These are phyloP conservation scores for Lasioglossum pauxillum DNA, from an alignment of 2,888 invertebrate genomes.

Conservation along the genomic window DNA sequence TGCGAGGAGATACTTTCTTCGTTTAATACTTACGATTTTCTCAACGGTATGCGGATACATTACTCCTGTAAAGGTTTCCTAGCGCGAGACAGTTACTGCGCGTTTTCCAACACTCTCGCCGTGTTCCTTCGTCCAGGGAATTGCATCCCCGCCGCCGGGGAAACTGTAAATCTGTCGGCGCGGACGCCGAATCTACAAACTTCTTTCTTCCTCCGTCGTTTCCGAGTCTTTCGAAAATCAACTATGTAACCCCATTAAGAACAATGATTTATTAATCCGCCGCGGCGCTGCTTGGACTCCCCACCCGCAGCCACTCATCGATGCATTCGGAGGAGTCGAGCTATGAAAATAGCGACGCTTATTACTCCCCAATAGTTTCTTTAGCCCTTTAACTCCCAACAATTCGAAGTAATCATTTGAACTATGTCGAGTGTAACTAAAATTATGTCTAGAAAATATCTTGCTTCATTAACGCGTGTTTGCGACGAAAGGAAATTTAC, in stretches of 20 bases:
- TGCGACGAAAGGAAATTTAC: no score
- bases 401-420: no score
- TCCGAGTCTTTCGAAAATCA: background rate
- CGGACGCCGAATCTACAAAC: constrained; percentile 6
- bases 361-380: no score
- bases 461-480: no score
- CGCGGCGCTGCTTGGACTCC: background rate
- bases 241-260: background rate
- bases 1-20: constrained; percentile 65
- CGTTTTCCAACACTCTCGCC: constrained; percentile 65
- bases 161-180: constrained; percentile 34
- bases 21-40: constrained; percentile 68
- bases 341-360: no score
- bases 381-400: no score
- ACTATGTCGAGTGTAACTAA: no score
- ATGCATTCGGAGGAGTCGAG: no score
- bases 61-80: constrained; percentile 67
- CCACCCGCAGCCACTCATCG: no score
- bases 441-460: no score
- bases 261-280: constrained; percentile 3
- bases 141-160: constrained; percentile 42
- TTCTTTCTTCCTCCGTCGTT: constrained; percentile 5
- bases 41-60: constrained; percentile 63
- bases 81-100: constrained; percentile 57
- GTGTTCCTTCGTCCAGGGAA: constrained; percentile 23